phyloP scores from a whole-genome alignment of 2,888 invertebrate species.

The Stomorhina lunata region DNA sequence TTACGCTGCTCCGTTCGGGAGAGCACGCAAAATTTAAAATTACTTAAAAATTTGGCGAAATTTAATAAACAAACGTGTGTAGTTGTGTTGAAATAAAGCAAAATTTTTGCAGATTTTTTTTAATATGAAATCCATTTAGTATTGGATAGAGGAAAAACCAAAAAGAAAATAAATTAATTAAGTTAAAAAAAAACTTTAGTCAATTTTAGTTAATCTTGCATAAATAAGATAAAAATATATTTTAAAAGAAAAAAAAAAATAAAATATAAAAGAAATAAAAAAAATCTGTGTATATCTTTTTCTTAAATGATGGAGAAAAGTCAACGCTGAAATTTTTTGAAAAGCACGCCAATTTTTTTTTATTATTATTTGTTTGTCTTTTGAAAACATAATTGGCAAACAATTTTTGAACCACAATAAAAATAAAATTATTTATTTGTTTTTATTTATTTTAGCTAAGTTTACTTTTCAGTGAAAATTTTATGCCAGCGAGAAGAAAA shows the following conservation, averaged over 20 bases:
- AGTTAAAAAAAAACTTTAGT: not conserved
- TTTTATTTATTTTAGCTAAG: not conserved
- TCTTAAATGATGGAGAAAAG: not conserved
- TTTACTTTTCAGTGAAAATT: not conserved
- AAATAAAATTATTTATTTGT: not conserved
- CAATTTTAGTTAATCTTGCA: not conserved
- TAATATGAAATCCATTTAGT: conserved; percentile 1
- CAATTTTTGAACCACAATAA: not conserved
- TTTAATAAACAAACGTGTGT: conserved; percentile 6
- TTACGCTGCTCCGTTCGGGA: conserved; percentile 44
- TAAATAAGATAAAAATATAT: not conserved
- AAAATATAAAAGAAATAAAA: not conserved
- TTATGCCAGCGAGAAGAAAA: not conserved
- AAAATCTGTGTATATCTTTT: not conserved
- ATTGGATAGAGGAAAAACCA: conserved; percentile 19
- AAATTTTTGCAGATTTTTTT: conserved; percentile 51
- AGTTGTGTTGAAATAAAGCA: conserved; percentile 27
- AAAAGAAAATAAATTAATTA: not conserved
- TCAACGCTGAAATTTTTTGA: not conserved
- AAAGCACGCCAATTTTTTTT: not conserved
- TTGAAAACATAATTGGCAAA: not conserved
- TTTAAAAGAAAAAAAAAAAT: not conserved
- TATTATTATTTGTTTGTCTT: not conserved
- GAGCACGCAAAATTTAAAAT: conserved; percentile 21
- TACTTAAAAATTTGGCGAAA: not conserved